Conservation (phyloP, 1,140 invertebrate species). For the Magallana ariakensis region DNA sequence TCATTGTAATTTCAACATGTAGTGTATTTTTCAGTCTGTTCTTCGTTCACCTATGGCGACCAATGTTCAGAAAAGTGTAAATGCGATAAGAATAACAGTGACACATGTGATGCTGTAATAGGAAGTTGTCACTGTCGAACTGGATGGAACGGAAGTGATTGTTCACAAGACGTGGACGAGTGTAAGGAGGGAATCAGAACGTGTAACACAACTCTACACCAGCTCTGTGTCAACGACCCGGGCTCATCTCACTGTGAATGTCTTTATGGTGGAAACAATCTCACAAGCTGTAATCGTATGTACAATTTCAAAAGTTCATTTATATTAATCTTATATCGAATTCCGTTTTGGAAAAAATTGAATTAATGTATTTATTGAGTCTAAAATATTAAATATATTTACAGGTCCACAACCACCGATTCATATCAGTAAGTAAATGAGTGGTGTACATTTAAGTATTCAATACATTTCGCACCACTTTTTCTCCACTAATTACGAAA, state of each 20-base stretch:
- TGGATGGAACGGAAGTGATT: conserved; percentile 20
- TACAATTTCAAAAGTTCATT: background rate
- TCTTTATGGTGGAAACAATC: background rate
- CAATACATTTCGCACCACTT: no score
- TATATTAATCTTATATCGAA: no score
- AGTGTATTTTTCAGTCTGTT: background rate
- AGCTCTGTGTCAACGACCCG: conserved; percentile 44
- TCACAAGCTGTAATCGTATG: background rate
- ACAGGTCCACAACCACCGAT: no score
- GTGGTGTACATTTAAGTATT: no score
- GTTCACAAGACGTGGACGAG: conserved; percentile 31
- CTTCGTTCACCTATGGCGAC: conserved; percentile 9
- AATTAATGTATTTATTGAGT: no score
- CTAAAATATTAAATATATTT: no score
- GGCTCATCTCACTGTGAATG: conserved; percentile 49
- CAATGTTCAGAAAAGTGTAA: background rate
- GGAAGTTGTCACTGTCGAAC: conserved; percentile 18
- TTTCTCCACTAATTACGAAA: no score
- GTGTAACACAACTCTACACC: background rate
- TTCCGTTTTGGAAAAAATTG: no score
- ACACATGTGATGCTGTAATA: background rate
- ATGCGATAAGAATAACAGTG: background rate
- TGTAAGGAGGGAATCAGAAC: background rate
- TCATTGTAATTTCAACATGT: background rate
- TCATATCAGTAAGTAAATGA: no score